Conservation (phyloP, 2,888 invertebrate genomes). For the Malachius bipustulatus region DNA sequence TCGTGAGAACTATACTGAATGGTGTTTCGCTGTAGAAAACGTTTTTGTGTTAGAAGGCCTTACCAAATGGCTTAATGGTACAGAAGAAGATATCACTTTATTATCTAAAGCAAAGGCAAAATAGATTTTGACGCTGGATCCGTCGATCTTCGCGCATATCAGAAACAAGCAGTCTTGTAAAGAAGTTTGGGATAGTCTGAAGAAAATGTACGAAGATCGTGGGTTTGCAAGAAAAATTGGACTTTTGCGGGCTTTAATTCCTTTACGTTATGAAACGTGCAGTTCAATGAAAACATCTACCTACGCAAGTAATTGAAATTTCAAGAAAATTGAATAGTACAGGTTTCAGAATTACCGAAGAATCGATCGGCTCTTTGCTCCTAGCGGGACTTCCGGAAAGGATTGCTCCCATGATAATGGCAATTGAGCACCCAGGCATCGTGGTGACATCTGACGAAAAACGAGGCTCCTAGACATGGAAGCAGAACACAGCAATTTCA, state of each 20-base stretch:
- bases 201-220: constrained; percentile 21
- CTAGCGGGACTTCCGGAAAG: neutral
- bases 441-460: constrained; percentile 1
- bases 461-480: constrained; percentile 1
- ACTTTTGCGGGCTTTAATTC: constrained; percentile 19
- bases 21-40: constrained; percentile 14
- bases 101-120: constrained; percentile 16
- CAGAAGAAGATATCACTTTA: constrained; percentile 9
- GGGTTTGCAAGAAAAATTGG: constrained; percentile 24
- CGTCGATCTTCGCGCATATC: constrained; percentile 19
- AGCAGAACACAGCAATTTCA: neutral
- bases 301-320: constrained; percentile 1
- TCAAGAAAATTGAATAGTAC: constrained; percentile 4
- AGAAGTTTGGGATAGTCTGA: constrained; percentile 35
- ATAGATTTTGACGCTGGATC: constrained; percentile 17
- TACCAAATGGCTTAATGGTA: constrained; percentile 13
- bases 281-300: constrained; percentile 20
- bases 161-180: constrained; percentile 15
- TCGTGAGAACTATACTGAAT: constrained; percentile 13
- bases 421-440: neutral
- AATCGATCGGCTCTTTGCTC: neutral
- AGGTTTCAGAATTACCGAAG: neutral
- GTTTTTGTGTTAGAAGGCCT: too few relatives aligned
- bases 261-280: constrained; percentile 19
- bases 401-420: neutral